Conservation (phyloP, 2,797 vertebrate species). For the Huso huso region DNA sequence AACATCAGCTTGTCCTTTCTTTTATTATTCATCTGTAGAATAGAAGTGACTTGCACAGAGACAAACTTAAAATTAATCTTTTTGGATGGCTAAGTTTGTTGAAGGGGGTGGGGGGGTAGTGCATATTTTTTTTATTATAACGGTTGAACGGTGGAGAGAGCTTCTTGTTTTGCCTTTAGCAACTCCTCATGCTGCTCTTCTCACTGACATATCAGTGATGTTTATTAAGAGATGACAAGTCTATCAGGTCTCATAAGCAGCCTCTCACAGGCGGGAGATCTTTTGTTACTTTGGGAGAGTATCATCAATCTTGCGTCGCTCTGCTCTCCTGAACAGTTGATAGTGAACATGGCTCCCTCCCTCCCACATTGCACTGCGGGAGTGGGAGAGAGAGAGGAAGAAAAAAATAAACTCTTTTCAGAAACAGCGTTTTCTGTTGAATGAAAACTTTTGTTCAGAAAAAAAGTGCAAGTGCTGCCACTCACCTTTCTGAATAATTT, state of each 20-base stretch:
- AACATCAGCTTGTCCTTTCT: too few relatives aligned
- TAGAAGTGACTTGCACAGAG: too few relatives aligned
- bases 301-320: conserved; percentile 86
- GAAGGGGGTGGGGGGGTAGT: too few relatives aligned
- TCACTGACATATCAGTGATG: conserved; percentile 75
- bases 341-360: conserved; percentile 62
- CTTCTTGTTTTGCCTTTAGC: conserved; percentile 25
- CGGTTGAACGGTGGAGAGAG: background rate
- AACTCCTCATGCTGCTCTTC: conserved; percentile 62
- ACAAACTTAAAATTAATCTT: too few relatives aligned
- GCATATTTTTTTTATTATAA: too few relatives aligned
- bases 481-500: too few relatives aligned
- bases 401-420: conserved; percentile 27
- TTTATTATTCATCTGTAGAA: too few relatives aligned
- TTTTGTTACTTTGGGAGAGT: conserved; percentile 73
- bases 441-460: conserved; percentile 20
- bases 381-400: conserved; percentile 48
- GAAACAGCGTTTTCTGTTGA: conserved; percentile 41
- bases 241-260: conserved; percentile 84
- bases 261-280: conserved; percentile 68
- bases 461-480: too few relatives aligned
- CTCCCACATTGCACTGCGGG: conserved; percentile 39
- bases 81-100: too few relatives aligned
- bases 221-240: conserved; percentile 94
- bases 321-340: conserved; percentile 74